Base-by-base conservation (phyloP, 2,113 vertebrate genomes). In the Tonatia bakeri region DNA sequence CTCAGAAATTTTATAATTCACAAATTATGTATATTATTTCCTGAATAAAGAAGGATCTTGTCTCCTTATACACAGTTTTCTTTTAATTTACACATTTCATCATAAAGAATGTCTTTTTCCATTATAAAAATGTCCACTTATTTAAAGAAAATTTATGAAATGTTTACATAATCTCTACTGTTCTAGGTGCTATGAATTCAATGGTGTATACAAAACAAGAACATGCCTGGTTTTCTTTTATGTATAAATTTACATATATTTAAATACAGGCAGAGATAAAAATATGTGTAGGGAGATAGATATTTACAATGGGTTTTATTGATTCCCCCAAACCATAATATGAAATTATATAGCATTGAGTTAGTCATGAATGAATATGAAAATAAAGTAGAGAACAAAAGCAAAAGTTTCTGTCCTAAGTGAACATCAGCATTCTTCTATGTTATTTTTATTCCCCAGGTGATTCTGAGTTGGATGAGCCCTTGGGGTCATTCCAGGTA, bases 381-480 rank as follows among this genome's bases (percentile, higher is more conserved):
- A 73, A 3, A 15, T 64, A 67, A 19, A 14, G 0, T 54, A 38
- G 81, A 84, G 59, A 90, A 7, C 52, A 96, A 81, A 73, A 47
- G 0, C 22, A 1, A n/a, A 56, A 11, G 31, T 0, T 81, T 94
- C 87, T 36, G 4, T 72, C 33, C 19, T 81, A 56, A 81, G 0
- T 3, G 69, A 87, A 28, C 9, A 36, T 97, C 95, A 98, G 64
- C 98, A 98, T 96, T 98, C 97, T 91, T 98, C 95, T 90, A 98
- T 95, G 83, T 84, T 84, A 15, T 84, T 96, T 56, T 94, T 97
- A 56, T 93, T 96, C 79, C 61, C n/a, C 70, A 97, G 85, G 24
- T 91, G 86, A 38, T 91, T 97, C 40, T 98, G 97, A 85, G 96
- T 4, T 86, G 94, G 75, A 69, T 83, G 81, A 88, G 96, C 24